phyloP scores from a whole-genome alignment of 2,113 vertebrate species.

The Haplotaxodon microlepis region DNA sequence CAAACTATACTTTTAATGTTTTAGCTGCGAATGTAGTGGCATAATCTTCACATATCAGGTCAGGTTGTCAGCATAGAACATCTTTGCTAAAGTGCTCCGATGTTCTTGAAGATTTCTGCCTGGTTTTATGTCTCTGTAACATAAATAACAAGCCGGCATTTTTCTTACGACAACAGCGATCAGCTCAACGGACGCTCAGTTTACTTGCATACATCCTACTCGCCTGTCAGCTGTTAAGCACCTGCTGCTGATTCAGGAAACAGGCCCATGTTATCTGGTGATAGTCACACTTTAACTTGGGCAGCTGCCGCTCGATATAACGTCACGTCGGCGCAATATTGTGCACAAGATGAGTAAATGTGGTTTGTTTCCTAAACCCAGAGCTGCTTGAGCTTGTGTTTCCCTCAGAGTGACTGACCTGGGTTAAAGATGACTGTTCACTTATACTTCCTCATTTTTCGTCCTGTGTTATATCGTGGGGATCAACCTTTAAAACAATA shows the following conservation, averaged over 20 bases:
- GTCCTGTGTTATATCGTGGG: too few species aligned
- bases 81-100: neutral
- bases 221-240: neutral
- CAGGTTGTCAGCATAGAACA: neutral
- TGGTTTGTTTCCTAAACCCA: neutral
- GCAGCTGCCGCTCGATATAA: neutral
- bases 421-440: neutral
- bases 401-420: neutral
- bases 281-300: neutral
- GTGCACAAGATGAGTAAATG: neutral
- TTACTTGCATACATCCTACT: neutral
- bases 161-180: neutral
- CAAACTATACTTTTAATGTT: neutral
- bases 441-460: neutral
- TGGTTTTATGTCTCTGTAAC: neutral
- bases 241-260: neutral
- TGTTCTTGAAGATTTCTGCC: neutral
- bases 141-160: neutral
- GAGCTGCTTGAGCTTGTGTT: neutral
- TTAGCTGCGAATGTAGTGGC: neutral
- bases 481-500: neutral
- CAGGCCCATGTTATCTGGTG: neutral
- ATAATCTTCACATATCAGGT: neutral
- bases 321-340: neutral
- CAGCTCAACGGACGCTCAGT: rapidly evolving